These are phyloP conservation scores for Eubasilissa splendida DNA, from an alignment of 2,888 invertebrate species.

Conservation along the genomic window DNA sequence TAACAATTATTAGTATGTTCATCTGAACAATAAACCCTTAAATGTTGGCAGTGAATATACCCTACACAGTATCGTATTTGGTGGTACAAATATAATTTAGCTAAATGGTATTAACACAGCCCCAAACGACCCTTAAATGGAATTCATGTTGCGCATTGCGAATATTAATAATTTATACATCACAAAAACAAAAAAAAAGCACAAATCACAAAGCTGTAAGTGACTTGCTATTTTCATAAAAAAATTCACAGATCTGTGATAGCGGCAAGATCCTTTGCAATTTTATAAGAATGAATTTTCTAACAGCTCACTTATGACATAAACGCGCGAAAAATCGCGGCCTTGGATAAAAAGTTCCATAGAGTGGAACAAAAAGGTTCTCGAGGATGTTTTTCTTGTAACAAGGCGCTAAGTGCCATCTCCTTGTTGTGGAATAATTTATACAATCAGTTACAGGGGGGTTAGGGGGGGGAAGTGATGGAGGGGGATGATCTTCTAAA, in stretches of 20 bases:
- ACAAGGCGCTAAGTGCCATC: slow-evolving; percentile 48
- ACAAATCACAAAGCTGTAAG: background rate
- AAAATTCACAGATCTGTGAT: too few species aligned
- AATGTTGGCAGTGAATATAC: too few species aligned
- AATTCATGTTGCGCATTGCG: too few species aligned
- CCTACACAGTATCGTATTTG: too few species aligned
- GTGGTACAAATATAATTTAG: too few species aligned
- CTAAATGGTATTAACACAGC: too few species aligned
- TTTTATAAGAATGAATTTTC: background rate
- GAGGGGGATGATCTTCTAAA: background rate
- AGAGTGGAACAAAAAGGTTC: slow-evolving; percentile 23
- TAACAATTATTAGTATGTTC: too few species aligned
- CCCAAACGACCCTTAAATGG: too few species aligned
- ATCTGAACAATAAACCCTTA: too few species aligned
- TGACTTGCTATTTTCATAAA: background rate
- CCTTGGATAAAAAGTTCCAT: slow-evolving; percentile 1
- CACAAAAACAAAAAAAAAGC: too few species aligned
- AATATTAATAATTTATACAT: too few species aligned
- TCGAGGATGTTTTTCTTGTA: slow-evolving; percentile 39
- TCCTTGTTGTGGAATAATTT: slow-evolving; percentile 52
- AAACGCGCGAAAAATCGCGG: slow-evolving; percentile 19
- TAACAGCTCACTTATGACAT: slow-evolving; percentile 30
- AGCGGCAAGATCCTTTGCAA: too few species aligned
- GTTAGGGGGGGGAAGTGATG: slow-evolving; percentile 10
- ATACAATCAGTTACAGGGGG: slow-evolving; percentile 44